These are phyloP conservation scores for Penaeus chinensis DNA, from an alignment of 1,140 invertebrate genomes.

Conservation along the genomic window DNA sequence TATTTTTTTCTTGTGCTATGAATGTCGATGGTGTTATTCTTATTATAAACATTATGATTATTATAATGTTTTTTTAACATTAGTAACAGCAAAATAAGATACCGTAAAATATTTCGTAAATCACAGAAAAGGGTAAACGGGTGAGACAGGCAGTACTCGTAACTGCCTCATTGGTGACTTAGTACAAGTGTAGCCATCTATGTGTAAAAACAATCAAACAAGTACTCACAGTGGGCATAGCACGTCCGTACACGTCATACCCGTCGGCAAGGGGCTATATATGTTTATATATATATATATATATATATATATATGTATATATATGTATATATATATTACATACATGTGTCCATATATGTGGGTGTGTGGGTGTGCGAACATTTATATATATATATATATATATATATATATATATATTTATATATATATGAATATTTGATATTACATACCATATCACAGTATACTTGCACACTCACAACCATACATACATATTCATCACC, in stretches of 20 bases:
- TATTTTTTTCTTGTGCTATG: too few species aligned
- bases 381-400: background rate
- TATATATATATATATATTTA: slow-evolving; percentile 7
- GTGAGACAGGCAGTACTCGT: too few species aligned
- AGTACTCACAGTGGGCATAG: too few species aligned
- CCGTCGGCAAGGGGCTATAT: background rate
- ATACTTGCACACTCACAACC: background rate
- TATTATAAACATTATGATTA: background rate
- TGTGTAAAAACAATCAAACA: too few species aligned
- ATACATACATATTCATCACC: background rate
- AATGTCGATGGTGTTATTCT: too few species aligned
- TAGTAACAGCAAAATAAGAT: too few species aligned
- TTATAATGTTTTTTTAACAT: too few species aligned
- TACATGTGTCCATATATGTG: background rate
- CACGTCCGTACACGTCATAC: too few species aligned
- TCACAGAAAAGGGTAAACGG: too few species aligned
- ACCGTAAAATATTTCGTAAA: too few species aligned
- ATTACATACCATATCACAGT: background rate
- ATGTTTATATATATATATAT: background rate
- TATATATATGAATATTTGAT: background rate
- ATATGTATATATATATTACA: background rate
- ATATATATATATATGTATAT: slow-evolving; percentile 5
- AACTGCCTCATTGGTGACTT: too few species aligned
- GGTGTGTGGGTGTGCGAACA: background rate
- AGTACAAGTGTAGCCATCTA: too few species aligned